Conservation (phyloP, 1,140 invertebrate species). For the Paraescarpia echinospica region DNA sequence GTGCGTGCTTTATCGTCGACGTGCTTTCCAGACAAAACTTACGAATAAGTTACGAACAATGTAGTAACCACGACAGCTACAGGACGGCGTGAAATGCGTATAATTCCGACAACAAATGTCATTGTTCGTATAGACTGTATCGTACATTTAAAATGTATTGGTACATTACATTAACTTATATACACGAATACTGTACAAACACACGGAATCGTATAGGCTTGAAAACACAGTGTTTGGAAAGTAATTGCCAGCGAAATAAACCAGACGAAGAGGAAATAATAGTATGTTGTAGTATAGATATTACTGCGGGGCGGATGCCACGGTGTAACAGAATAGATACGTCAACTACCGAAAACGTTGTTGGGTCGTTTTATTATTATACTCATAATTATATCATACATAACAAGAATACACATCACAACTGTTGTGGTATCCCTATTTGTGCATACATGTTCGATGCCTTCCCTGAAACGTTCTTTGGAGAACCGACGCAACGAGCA, state of each 20-base stretch:
- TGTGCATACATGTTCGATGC: background rate
- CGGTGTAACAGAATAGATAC: background rate
- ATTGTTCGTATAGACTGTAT: background rate
- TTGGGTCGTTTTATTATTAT: constrained; percentile 1
- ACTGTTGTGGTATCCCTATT: background rate
- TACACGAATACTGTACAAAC: background rate
- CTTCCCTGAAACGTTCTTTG: background rate
- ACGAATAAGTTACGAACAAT: background rate
- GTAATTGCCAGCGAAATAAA: background rate
- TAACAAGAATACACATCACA: background rate
- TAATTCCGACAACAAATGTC: background rate
- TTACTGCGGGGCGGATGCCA: background rate
- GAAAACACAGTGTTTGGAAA: background rate
- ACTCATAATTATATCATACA: background rate
- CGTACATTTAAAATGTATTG: background rate
- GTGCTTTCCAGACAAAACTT: background rate
- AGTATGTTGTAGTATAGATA: background rate
- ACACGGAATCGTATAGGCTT: background rate
- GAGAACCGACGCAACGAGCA: background rate
- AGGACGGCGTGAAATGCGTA: background rate
- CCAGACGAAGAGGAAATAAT: background rate
- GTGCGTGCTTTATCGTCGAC: background rate
- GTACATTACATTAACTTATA: background rate
- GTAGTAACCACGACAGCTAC: background rate
- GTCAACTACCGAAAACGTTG: background rate